These are phyloP conservation scores for Paramuricea clavata DNA, from an alignment of 92 coral and sea anemone species.

Conservation along the genomic window DNA sequence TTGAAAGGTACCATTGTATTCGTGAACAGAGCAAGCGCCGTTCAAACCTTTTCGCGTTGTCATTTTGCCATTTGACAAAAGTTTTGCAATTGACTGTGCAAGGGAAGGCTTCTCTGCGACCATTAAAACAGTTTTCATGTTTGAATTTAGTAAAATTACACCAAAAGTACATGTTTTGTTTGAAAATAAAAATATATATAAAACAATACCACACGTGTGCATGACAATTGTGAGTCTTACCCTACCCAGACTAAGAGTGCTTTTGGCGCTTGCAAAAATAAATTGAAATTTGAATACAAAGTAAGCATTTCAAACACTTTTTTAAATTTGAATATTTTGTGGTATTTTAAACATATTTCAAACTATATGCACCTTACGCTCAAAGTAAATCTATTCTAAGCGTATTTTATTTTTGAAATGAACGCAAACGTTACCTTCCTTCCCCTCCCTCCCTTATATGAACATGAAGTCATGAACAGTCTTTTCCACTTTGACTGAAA, in stretches of 20 bases:
- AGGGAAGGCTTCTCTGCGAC: conserved; percentile 99
- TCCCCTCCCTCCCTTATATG: too few relatives aligned
- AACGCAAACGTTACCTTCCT: too few relatives aligned
- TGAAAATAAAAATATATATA: too few relatives aligned
- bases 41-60: conserved; percentile 85
- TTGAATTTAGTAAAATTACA: conserved; percentile 1
- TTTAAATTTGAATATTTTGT: too few relatives aligned
- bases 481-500: not conserved
- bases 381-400: not conserved
- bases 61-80: conserved; percentile 86
- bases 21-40: conserved; percentile 96
- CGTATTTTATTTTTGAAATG: too few relatives aligned
- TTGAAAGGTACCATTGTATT: conserved; percentile 85
- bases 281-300: not conserved
- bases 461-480: too few relatives aligned
- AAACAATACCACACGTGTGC: not conserved
- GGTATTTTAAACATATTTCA: not conserved
- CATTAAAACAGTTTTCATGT: conserved; percentile 97
- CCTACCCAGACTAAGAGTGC: not conserved
- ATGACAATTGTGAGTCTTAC: not conserved
- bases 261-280: not conserved
- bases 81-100: conserved; percentile 93
- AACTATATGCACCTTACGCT: not conserved
- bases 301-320: too few relatives aligned
- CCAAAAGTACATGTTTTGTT: not conserved